These are phyloP conservation scores for Tetragnatha montana DNA, from an alignment of 2,888 invertebrate species.

Conservation along the genomic window DNA sequence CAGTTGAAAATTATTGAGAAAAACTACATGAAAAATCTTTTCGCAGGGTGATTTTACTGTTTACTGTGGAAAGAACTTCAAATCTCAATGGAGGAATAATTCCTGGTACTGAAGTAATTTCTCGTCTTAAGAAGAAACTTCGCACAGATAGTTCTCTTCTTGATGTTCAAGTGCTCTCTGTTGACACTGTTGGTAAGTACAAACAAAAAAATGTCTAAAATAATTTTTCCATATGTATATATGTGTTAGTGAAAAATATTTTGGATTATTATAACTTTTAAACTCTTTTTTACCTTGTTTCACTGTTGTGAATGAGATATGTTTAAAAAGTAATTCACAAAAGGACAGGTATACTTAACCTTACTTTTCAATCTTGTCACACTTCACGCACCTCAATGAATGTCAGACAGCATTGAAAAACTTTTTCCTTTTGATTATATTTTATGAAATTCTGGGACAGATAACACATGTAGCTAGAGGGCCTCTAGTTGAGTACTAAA, in stretches of 20 bases:
- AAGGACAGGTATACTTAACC: too few species aligned
- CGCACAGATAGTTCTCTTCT: constrained; percentile 84
- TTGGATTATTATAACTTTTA: too few species aligned
- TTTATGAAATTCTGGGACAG: too few species aligned
- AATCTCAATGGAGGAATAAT: constrained; percentile 75
- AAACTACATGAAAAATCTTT: constrained; percentile 1
- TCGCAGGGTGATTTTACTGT: constrained; percentile 73
- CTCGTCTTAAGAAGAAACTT: constrained; percentile 82
- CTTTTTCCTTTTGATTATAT: too few species aligned
- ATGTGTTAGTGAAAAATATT: too few species aligned
- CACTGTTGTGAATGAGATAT: too few species aligned
- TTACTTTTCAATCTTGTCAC: too few species aligned
- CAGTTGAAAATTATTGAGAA: constrained; percentile 1
- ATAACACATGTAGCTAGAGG: too few species aligned
- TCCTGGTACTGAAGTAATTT: constrained; percentile 82
- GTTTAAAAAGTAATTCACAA: too few species aligned
- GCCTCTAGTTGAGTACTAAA: too few species aligned
- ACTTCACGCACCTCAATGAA: background rate
- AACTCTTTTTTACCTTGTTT: too few species aligned
- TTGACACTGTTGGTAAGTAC: constrained; percentile 82
- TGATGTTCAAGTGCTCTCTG: constrained; percentile 84
- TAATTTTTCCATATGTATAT: background rate
- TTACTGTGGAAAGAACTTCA: constrained; percentile 73
- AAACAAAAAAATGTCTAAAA: too few species aligned
- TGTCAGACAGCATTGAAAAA: background rate